These are phyloP conservation scores for Bathynomus jamesi DNA, from an alignment of 1,140 invertebrate species.

Conservation along the genomic window DNA sequence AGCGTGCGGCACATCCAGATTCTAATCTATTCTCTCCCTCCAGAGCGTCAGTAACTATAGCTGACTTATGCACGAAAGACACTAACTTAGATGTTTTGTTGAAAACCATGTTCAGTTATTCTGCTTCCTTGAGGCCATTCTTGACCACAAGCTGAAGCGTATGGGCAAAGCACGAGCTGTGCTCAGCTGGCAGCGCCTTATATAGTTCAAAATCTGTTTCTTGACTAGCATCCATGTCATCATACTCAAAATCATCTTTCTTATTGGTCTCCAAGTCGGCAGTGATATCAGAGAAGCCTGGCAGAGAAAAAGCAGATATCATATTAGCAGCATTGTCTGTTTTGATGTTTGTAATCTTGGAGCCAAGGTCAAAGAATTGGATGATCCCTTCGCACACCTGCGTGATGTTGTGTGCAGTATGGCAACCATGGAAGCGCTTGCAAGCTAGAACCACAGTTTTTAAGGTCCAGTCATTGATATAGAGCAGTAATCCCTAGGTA, in stretches of 20 bases:
- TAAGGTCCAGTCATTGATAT: background rate
- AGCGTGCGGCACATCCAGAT: conserved; percentile 7
- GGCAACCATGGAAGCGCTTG: conserved; percentile 14
- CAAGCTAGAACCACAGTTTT: conserved; percentile 10
- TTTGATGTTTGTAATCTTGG: conserved; percentile 5
- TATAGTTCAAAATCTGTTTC: background rate
- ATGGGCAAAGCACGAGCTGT: conserved; percentile 8
- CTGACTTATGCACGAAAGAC: conserved; percentile 9
- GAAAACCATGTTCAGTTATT: no score
- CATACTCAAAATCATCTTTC: no score
- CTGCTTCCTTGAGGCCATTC: background rate
- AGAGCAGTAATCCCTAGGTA: conserved; percentile 3
- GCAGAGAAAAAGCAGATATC: no score
- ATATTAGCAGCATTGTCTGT: conserved; percentile 20
- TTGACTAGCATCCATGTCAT: background rate
- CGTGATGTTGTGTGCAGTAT: conserved; percentile 15
- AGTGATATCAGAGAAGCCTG: background rate
- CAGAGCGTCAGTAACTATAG: conserved; percentile 3
- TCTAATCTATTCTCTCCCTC: conserved; percentile 12
- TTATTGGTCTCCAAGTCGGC: background rate
- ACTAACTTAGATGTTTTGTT: no score
- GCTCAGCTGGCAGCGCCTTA: conserved; percentile 5
- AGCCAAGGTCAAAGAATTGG: background rate
- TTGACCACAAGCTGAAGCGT: conserved; percentile 12
- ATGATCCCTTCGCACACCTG: conserved; percentile 3